Percentiles rank a stretch among this genome's conserved stretches.
phyloP scores from a whole-genome alignment of 2,888 invertebrate genomes.

The Platerodrilus igneus region DNA sequence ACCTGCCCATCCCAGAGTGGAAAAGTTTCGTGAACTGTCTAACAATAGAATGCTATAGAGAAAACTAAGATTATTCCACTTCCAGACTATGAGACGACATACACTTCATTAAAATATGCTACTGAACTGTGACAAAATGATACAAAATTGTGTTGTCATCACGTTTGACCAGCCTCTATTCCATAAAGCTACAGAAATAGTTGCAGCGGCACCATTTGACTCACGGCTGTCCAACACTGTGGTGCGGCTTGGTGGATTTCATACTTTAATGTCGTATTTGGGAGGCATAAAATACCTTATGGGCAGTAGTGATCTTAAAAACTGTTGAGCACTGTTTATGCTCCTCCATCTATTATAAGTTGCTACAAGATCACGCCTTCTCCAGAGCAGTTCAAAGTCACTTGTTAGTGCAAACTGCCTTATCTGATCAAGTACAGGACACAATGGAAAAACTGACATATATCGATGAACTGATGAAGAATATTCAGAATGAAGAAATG shows the following conservation, averaged over 20 bases:
- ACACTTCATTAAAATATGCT: constrained; percentile 31
- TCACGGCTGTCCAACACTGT: constrained; percentile 17
- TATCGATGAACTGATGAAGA: too few relatives aligned
- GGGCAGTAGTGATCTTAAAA: constrained; percentile 37
- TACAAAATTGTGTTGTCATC: constrained; percentile 29
- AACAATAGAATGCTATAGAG: constrained; percentile 2
- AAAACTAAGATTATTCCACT: constrained; percentile 19
- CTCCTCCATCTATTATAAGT: constrained; percentile 30
- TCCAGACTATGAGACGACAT: too few relatives aligned
- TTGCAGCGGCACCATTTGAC: constrained; percentile 21
- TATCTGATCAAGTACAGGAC: too few relatives aligned
- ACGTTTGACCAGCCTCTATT: constrained; percentile 40
- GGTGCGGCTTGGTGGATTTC: constrained; percentile 36
- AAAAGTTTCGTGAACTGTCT: constrained; percentile 1
- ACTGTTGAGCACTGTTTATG: constrained; percentile 30
- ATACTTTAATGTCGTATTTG: constrained; percentile 35
- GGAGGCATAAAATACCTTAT: constrained; percentile 34
- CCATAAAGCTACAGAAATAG: constrained; percentile 35
- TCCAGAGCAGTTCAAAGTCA: constrained; percentile 28
- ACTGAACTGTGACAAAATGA: constrained; percentile 19
- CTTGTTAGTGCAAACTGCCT: too few relatives aligned
- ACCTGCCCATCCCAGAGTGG: constrained; percentile 2
- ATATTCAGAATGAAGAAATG: too few relatives aligned
- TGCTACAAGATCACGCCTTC: constrained; percentile 33
- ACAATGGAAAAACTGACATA: too few relatives aligned